These are phyloP conservation scores for Psophia crepitans DNA, from an alignment of 2,113 vertebrate species.

Conservation along the genomic window DNA sequence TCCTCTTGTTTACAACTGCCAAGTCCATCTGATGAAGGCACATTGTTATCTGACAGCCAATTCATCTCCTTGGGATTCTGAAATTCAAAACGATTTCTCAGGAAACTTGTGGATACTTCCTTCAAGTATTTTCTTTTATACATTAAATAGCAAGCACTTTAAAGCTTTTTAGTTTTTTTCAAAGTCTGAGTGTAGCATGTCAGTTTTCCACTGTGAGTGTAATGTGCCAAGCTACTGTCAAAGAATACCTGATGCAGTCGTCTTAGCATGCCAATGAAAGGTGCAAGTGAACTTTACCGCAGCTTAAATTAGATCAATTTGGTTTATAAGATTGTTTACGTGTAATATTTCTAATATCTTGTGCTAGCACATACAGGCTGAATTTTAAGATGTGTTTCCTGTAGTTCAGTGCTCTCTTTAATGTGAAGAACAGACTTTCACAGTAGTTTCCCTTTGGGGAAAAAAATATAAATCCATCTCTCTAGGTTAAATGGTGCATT, in stretches of 20 bases:
- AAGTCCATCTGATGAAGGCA: constrained; percentile 79
- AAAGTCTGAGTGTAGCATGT: not conserved
- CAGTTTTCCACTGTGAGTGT: not conserved
- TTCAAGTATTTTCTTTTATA: constrained; percentile 66
- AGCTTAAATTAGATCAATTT: not conserved
- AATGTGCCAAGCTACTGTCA: not conserved
- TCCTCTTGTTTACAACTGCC: constrained; percentile 83
- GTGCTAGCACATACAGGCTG: not conserved
- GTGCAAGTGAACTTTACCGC: not conserved
- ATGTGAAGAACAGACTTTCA: not conserved
- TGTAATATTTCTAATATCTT: not conserved
- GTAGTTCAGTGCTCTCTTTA: not conserved
- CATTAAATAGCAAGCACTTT: not conserved
- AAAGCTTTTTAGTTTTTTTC: not conserved
- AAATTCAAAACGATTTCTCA: constrained; percentile 78
- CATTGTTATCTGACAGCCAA: constrained; percentile 83
- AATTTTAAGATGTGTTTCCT: not conserved
- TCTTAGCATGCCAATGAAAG: not conserved
- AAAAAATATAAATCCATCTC: not conserved
- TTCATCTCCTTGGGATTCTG: constrained; percentile 80
- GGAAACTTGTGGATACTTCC: constrained; percentile 71
- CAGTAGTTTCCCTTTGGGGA: not conserved
- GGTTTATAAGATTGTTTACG: not conserved
- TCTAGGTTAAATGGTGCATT: not conserved
- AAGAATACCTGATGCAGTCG: not conserved